phyloP scores from a whole-genome alignment of 2,797 vertebrate species.

The Urosaurus nigricauda region DNA sequence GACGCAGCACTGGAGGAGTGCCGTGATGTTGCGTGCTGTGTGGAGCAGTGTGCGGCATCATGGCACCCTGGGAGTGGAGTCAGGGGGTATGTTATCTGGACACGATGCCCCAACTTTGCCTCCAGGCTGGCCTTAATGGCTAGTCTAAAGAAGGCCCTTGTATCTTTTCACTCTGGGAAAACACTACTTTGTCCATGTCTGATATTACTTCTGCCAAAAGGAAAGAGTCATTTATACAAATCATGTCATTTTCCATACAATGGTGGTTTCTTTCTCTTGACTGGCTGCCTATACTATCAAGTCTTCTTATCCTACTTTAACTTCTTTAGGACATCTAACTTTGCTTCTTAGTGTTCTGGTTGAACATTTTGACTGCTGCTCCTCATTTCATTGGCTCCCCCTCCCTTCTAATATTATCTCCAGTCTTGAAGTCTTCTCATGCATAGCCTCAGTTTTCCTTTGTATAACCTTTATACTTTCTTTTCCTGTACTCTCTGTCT shows the following conservation, averaged over 20 bases:
- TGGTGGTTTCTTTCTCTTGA: not conserved
- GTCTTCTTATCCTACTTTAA: not conserved
- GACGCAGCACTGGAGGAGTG: too few relatives aligned
- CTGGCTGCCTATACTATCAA: not conserved
- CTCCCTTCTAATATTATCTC: not conserved
- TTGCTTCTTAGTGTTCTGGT: not conserved
- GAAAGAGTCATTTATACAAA: not conserved
- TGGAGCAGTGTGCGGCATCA: too few relatives aligned
- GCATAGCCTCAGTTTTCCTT: too few relatives aligned
- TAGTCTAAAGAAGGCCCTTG: too few relatives aligned
- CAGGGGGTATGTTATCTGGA: too few relatives aligned
- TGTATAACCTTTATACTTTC: not conserved
- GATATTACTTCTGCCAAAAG: not conserved
- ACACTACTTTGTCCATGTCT: not conserved
- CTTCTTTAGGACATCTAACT: not conserved
- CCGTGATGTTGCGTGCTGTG: too few relatives aligned
- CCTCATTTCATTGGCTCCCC: not conserved
- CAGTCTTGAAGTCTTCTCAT: not conserved
- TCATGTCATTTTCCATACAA: too few relatives aligned
- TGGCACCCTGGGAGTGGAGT: too few relatives aligned
- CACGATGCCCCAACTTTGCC: too few relatives aligned
- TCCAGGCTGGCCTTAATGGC: too few relatives aligned
- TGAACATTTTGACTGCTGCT: too few relatives aligned
- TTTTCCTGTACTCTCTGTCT: not conserved
- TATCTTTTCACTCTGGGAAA: not conserved